Conservation (phyloP, 2,113 vertebrate species). For the Dicerorhinus sumatrensis region DNA sequence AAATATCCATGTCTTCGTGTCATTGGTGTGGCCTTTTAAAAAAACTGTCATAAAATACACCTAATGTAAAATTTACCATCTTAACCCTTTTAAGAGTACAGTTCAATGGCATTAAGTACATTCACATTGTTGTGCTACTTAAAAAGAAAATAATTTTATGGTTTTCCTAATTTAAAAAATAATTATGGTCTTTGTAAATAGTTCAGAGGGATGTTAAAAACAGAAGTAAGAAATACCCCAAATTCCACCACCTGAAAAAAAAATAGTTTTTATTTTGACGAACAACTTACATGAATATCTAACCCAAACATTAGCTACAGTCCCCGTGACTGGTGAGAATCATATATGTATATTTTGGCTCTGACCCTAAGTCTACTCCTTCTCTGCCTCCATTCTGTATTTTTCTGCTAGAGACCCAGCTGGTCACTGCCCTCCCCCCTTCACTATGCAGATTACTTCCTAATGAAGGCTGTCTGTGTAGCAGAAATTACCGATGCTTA, state of each 20-base stretch:
- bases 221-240: background rate
- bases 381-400: background rate
- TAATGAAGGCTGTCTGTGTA: too few species aligned
- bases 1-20: background rate
- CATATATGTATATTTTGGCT: background rate
- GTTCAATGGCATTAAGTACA: background rate
- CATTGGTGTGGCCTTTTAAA: background rate
- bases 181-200: background rate
- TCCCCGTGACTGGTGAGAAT: background rate
- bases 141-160: background rate
- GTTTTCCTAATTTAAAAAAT: background rate
- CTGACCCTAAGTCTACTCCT: background rate
- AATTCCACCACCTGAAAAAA: background rate
- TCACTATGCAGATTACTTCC: background rate
- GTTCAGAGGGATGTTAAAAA: constrained; percentile 9
- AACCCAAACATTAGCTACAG: background rate
- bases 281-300: background rate
- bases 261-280: background rate
- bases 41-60: background rate
- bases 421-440: background rate
- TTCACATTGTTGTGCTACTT: background rate
- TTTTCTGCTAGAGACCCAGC: background rate
- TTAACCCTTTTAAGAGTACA: background rate
- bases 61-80: background rate
- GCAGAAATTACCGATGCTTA: background rate